phyloP scores from a whole-genome alignment of 2,113 vertebrate genomes.

The Emberiza fucata region DNA sequence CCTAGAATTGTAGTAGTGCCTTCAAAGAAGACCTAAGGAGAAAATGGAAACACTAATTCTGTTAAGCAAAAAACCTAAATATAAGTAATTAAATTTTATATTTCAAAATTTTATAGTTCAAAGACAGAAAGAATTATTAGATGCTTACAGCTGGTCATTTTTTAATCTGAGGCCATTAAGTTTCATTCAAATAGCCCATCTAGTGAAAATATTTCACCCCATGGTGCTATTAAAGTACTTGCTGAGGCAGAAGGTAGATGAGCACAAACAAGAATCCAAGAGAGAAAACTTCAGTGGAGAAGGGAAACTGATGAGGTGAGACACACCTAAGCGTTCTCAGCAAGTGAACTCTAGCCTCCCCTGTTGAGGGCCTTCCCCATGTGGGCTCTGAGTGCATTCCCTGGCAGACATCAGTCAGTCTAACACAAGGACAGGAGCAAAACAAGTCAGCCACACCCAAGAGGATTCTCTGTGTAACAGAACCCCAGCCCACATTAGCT shows the following conservation, averaged over 20 bases:
- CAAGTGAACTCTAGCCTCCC: background rate
- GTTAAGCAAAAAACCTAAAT: background rate
- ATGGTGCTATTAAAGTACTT: background rate
- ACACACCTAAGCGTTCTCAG: background rate
- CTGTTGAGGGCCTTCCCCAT: background rate
- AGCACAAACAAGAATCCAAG: background rate
- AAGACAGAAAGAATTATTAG: background rate
- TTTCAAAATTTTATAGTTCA: background rate
- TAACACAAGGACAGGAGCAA: background rate
- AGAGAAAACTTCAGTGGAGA: background rate
- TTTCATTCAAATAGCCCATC: background rate
- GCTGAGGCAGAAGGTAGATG: background rate
- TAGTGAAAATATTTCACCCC: background rate
- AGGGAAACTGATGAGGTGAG: background rate
- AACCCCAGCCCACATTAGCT: background rate
- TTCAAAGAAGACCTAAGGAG: background rate
- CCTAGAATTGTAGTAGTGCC: background rate
- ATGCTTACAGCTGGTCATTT: background rate
- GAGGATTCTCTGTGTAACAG: background rate
- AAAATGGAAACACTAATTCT: background rate
- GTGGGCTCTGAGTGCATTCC: background rate
- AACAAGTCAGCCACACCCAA: background rate
- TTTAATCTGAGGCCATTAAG: background rate
- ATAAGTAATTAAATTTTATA: background rate
- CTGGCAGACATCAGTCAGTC: background rate